Evolutionary conservation across 2,888 invertebrate genomes (phyloP).

Genomic region (Yponomeuta evonymella): DNA sequence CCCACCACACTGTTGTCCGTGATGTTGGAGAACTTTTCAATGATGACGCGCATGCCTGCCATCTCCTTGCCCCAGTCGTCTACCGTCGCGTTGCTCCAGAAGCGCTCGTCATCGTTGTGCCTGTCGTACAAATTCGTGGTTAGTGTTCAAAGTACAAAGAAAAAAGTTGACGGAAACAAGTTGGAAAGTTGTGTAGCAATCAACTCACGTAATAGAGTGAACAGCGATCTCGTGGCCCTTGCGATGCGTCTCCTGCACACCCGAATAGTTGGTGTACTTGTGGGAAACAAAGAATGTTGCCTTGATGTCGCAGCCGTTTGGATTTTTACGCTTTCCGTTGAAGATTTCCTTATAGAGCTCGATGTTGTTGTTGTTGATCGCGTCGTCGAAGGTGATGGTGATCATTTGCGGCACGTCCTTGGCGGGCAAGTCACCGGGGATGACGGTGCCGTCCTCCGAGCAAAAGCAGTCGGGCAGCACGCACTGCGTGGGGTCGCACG

Average conservation of each 20-base stretch:
- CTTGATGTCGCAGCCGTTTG: conserved; percentile 95
- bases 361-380: conserved; percentile 96
- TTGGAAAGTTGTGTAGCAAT: neutral
- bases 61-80: conserved; percentile 97
- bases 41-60: conserved; percentile 94
- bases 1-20: conserved; percentile 95
- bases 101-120: conserved; percentile 92
- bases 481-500: conserved; percentile 90
- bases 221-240: conserved; percentile 96
- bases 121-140: conserved; percentile 55
- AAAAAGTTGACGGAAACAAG: conserved; percentile 1
- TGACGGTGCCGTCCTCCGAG: conserved; percentile 91
- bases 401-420: conserved; percentile 96
- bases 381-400: conserved; percentile 95
- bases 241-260: conserved; percentile 92
- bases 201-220: conserved; percentile 92
- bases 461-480: conserved; percentile 95
- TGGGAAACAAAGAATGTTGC: conserved; percentile 94
- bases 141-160: neutral
- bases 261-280: conserved; percentile 95
- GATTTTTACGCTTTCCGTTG: conserved; percentile 91
- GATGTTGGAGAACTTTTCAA: conserved; percentile 92
- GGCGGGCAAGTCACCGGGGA: conserved; percentile 88
- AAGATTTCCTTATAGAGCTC: conserved; percentile 95
- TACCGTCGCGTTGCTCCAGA: conserved; percentile 94